phyloP scores from a whole-genome alignment of 2,797 vertebrate genomes.

The Gymnopithys bicolor region DNA sequence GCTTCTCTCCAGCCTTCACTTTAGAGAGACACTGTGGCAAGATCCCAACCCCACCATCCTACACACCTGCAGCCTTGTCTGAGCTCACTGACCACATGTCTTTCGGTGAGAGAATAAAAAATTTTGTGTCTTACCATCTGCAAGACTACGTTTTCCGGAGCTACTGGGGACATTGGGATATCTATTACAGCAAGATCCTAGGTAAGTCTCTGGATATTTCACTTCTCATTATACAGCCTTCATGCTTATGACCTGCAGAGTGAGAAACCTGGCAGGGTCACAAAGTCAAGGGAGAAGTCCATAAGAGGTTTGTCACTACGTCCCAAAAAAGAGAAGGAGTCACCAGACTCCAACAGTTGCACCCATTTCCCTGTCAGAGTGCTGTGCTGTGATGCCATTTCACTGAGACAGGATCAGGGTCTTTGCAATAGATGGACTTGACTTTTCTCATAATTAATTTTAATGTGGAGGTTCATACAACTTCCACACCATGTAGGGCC shows the following conservation, averaged over 20 bases:
- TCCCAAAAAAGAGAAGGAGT: background rate
- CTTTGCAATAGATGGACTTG: fast-evolving
- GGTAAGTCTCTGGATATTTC: conserved; percentile 71
- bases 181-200: conserved; percentile 79
- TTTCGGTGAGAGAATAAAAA: conserved; percentile 83
- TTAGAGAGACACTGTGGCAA: conserved; percentile 86
- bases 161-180: conserved; percentile 77
- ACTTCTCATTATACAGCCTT: background rate
- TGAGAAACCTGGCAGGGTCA: fast-evolving
- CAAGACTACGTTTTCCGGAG: conserved; percentile 75
- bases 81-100: conserved; percentile 85
- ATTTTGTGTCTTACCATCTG: conserved; percentile 78
- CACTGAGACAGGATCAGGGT: background rate
- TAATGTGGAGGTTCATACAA: background rate
- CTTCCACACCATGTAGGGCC: fast-evolving
- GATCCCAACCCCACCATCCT: conserved; percentile 83
- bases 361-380: background rate
- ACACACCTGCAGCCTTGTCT: conserved; percentile 78
- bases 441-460: background rate
- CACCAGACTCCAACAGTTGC: background rate
- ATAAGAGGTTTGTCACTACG: background rate
- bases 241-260: background rate
- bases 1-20: conserved; percentile 80
- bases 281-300: background rate
- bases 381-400: background rate